Conservation (phyloP, 2,888 invertebrate genomes). For the Oscheius sp. region DNA sequence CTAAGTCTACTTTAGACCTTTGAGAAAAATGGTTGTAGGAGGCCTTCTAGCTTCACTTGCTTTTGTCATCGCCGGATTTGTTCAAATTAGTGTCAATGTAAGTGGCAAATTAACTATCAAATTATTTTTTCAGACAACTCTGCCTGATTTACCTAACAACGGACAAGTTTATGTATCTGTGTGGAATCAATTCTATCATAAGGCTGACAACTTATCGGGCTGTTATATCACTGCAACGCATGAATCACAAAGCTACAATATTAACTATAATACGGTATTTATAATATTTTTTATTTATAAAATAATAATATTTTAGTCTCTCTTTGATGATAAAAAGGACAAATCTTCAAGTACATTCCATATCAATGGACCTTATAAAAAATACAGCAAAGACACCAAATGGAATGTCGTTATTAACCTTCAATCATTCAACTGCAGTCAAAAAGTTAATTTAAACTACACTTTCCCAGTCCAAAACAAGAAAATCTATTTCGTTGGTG, state of each 20-base stretch:
- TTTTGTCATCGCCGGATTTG: constrained; percentile 86
- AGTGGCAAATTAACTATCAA: neutral
- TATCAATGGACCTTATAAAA: neutral
- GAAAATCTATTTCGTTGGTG: constrained; percentile 40
- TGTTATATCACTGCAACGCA: constrained; percentile 32
- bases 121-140: constrained; percentile 50
- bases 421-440: neutral
- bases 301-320: constrained; percentile 7
- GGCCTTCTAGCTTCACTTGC: constrained; percentile 85
- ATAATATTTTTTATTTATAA: neutral
- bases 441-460: neutral
- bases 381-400: neutral
- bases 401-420: neutral
- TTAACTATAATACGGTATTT: neutral
- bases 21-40: constrained; percentile 87
- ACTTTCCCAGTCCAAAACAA: constrained; percentile 8
- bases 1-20: constrained; percentile 45
- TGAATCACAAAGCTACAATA: constrained; percentile 12
- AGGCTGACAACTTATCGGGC: neutral
- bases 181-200: constrained; percentile 49
- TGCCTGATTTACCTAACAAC: constrained; percentile 49
- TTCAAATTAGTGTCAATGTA: constrained; percentile 72
- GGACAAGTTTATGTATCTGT: constrained; percentile 53
- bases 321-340: neutral
- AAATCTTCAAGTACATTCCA: constrained; percentile 13